Evolutionary conservation across 2,797 vertebrate species (phyloP).

Genomic region (Myotis pilosus): DNA sequence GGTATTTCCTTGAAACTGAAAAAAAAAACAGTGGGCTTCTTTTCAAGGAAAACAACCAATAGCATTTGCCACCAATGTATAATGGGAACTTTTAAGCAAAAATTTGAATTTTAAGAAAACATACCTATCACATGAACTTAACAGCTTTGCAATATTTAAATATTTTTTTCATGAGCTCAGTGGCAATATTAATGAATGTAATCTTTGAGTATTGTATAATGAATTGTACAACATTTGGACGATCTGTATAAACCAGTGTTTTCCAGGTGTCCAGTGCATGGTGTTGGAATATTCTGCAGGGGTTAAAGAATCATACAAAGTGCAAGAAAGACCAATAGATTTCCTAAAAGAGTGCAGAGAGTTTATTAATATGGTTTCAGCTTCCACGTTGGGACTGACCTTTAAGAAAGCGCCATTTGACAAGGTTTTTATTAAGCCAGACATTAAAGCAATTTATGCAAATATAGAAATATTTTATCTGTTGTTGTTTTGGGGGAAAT

Average conservation of each 20-base stretch:
- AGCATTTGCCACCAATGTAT: background rate
- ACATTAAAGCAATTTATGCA: background rate
- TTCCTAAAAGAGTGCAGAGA: background rate
- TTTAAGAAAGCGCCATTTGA: background rate
- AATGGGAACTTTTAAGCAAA: constrained; percentile 35
- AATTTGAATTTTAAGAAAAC: constrained; percentile 22
- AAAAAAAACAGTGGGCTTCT: background rate
- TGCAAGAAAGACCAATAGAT: background rate
- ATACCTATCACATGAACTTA: background rate
- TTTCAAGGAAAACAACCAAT: background rate
- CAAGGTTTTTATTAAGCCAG: background rate
- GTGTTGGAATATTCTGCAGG: background rate
- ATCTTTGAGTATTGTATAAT: background rate
- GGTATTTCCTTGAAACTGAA: background rate
- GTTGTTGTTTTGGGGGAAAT: background rate
- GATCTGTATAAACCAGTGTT: background rate
- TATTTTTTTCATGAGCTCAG: background rate
- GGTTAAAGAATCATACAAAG: background rate
- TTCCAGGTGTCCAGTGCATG: background rate
- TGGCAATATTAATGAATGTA: background rate
- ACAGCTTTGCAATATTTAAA: background rate
- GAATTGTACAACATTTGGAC: background rate
- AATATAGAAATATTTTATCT: background rate
- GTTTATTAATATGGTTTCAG: background rate
- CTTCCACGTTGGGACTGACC: background rate